Evolutionary conservation across 1,140 invertebrate species (phyloP).

Genomic region (Augochlora pura): DNA sequence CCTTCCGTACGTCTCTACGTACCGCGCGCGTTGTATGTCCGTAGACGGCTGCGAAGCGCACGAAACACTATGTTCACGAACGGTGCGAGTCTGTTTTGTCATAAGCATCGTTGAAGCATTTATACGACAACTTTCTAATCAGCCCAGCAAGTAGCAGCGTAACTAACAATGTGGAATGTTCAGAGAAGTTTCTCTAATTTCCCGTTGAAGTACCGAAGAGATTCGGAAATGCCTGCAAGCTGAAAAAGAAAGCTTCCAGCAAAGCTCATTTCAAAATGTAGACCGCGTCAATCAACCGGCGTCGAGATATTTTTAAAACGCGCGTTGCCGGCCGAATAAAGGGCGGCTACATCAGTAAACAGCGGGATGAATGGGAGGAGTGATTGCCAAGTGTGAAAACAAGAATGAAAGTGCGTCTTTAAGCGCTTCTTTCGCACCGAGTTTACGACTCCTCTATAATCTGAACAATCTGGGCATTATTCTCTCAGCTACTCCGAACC

Average conservation of each 20-base stretch:
- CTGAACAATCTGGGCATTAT: neutral
- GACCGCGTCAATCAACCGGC: conserved; percentile 12
- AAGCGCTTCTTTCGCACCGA: conserved; percentile 8
- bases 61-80: neutral
- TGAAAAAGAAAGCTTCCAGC: neutral
- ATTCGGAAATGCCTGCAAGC: neutral
- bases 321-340: conserved; percentile 18
- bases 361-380: conserved; percentile 33
- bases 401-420: conserved; percentile 25
- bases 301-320: conserved; percentile 28
- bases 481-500: neutral
- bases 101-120: neutral
- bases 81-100: neutral
- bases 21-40: conserved; percentile 17
- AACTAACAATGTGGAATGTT: too few relatives aligned
- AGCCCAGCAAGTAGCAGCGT: too few relatives aligned
- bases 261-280: neutral
- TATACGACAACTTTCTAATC: neutral
- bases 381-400: conserved; percentile 32
- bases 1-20: conserved; percentile 27
- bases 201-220: too few relatives aligned
- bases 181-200: too few relatives aligned
- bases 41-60: neutral
- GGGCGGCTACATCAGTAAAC: conserved; percentile 40
- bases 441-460: conserved; percentile 18